phyloP scores from a whole-genome alignment of 2,797 vertebrate genomes.

The Astyanax mexicanus region DNA sequence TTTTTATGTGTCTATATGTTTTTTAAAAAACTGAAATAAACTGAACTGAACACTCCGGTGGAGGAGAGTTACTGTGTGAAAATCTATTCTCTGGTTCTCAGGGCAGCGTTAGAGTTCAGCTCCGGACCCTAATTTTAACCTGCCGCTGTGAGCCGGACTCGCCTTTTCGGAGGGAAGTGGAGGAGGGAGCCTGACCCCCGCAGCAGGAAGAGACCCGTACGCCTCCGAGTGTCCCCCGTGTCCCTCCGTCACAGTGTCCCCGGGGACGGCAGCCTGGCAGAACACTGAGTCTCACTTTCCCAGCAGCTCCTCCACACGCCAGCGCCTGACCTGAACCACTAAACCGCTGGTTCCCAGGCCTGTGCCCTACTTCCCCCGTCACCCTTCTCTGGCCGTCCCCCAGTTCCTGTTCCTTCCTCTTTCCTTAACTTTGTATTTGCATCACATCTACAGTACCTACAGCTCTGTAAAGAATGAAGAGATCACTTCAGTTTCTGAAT shows the following conservation, averaged over 20 bases:
- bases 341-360: constrained; percentile 76
- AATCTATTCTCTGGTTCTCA: constrained; percentile 74
- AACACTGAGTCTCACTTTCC: constrained; percentile 89
- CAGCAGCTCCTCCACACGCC: constrained; percentile 82
- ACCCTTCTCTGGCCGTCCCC: constrained; percentile 40
- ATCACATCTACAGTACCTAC: too few species aligned
- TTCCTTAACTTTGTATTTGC: background rate
- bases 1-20: too few species aligned
- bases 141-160: constrained; percentile 74
- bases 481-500: too few species aligned
- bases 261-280: constrained; percentile 90
- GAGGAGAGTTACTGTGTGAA: constrained; percentile 83
- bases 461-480: too few species aligned
- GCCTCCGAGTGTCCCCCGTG: constrained; percentile 78
- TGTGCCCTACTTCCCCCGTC: constrained; percentile 68
- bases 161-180: constrained; percentile 90
- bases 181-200: constrained; percentile 93
- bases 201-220: constrained; percentile 89
- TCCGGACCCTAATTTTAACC: constrained; percentile 90
- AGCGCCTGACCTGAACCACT: constrained; percentile 34
- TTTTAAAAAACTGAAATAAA: too few species aligned
- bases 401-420: background rate
- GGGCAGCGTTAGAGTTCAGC: constrained; percentile 74
- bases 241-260: constrained; percentile 75
- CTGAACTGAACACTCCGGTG: too few species aligned